These are phyloP conservation scores for Spinus olivaceus DNA, from an alignment of 2,797 vertebrate genomes.

Conservation along the genomic window DNA sequence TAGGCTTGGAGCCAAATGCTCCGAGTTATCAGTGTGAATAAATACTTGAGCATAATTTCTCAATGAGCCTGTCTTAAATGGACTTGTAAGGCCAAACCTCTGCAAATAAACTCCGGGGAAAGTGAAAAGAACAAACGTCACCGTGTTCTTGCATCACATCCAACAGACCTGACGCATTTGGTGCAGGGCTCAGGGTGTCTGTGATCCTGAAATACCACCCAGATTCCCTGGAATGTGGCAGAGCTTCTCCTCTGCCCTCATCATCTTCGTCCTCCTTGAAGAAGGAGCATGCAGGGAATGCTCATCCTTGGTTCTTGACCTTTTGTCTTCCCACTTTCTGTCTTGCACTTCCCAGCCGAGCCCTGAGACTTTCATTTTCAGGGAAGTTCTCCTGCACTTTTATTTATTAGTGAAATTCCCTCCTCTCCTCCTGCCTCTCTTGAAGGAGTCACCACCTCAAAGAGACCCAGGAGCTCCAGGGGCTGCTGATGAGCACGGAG, in stretches of 20 bases:
- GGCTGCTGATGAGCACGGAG: background rate
- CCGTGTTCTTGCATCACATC: background rate
- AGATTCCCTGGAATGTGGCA: background rate
- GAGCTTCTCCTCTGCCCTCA: background rate
- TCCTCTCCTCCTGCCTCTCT: background rate
- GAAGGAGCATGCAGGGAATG: background rate
- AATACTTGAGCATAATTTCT: conserved; percentile 26
- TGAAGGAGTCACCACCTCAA: background rate
- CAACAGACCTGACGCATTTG: rapidly evolving
- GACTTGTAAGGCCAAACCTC: background rate
- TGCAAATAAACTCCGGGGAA: background rate
- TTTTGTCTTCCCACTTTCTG: background rate
- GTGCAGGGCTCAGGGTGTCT: background rate
- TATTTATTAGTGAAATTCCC: background rate
- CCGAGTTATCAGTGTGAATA: conserved; percentile 29
- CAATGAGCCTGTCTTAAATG: conserved; percentile 9
- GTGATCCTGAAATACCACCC: background rate
- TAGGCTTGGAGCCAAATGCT: conserved; percentile 31
- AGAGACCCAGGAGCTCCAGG: background rate
- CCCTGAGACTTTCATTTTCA: background rate
- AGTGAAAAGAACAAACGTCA: background rate
- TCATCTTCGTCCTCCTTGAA: background rate
- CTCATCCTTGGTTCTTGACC: background rate
- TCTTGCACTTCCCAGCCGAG: background rate
- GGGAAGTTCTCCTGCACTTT: background rate